Percentiles rank a stretch among this genome's conserved stretches.
Conservation (phyloP, 1,140 invertebrate genomes). For the Bombus soroeensis region DNA sequence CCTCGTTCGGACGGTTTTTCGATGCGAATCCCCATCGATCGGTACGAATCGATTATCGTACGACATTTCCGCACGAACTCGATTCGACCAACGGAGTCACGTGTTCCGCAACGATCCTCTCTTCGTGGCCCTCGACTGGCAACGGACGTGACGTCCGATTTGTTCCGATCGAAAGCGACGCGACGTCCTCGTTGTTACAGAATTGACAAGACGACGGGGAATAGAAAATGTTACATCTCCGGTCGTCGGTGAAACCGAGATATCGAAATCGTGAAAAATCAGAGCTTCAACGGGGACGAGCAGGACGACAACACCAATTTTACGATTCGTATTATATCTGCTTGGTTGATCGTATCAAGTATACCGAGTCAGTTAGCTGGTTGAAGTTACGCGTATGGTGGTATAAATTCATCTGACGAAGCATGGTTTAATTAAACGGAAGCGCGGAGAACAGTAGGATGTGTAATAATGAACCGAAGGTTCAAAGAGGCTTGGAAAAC, state of each 20-base stretch:
- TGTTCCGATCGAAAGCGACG: neutral
- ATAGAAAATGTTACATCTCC: neutral
- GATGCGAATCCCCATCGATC: slow-evolving; percentile 26
- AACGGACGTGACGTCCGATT: slow-evolving; percentile 15
- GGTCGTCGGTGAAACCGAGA: neutral
- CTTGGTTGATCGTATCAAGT: neutral
- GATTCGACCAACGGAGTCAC: neutral
- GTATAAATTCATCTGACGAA: neutral
- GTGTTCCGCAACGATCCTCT: neutral
- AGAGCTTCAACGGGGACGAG: no score
- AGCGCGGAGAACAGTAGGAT: neutral
- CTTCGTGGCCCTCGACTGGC: neutral
- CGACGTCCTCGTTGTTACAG: slow-evolving; percentile 5
- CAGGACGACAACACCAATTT: no score
- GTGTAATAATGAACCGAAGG: neutral
- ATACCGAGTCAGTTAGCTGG: neutral
- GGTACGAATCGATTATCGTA: slow-evolving; percentile 53
- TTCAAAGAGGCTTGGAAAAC: slow-evolving; percentile 27
- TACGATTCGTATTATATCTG: neutral
- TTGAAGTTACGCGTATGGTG: neutral
- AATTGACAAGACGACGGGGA: neutral
- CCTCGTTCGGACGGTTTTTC: slow-evolving; percentile 1
- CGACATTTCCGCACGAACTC: slow-evolving; percentile 20
- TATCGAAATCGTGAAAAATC: neutral
- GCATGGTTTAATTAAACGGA: slow-evolving; percentile 32